These are phyloP conservation scores for Morpho achilles DNA, from an alignment of 2,888 invertebrate genomes.

Conservation along the genomic window DNA sequence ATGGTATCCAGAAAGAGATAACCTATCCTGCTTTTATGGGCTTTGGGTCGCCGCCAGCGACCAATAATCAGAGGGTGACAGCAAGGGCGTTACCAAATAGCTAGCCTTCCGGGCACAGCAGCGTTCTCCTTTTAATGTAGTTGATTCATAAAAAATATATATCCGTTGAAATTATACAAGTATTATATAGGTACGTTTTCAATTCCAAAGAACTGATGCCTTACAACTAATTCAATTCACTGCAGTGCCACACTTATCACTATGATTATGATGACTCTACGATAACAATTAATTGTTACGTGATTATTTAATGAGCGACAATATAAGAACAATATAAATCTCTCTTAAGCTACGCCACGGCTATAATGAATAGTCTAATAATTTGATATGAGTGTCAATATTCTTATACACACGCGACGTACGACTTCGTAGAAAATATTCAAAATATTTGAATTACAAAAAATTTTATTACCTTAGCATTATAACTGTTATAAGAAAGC, in stretches of 20 bases:
- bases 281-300: constrained; percentile 1
- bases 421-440: too few relatives aligned
- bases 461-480: too few relatives aligned
- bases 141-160: background rate
- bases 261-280: constrained; percentile 8
- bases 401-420: background rate
- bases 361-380: constrained; percentile 1
- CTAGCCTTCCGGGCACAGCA: too few relatives aligned
- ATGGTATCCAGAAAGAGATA: too few relatives aligned
- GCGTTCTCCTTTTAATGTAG: background rate
- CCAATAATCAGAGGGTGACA: too few relatives aligned
- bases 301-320: too few relatives aligned
- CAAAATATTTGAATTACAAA: too few relatives aligned
- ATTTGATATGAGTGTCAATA: constrained; percentile 13
- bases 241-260: constrained; percentile 39
- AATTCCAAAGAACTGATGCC: constrained; percentile 20
- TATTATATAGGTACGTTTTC: constrained; percentile 3
- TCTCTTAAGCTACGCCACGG: background rate
- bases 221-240: constrained; percentile 44
- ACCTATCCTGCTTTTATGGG: too few relatives aligned
- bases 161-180: background rate
- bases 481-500: too few relatives aligned
- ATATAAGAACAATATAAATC: too few relatives aligned
- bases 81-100: too few relatives aligned
- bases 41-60: too few relatives aligned